Conservation (phyloP, 2,797 vertebrate genomes). For the Sebastes minor region DNA sequence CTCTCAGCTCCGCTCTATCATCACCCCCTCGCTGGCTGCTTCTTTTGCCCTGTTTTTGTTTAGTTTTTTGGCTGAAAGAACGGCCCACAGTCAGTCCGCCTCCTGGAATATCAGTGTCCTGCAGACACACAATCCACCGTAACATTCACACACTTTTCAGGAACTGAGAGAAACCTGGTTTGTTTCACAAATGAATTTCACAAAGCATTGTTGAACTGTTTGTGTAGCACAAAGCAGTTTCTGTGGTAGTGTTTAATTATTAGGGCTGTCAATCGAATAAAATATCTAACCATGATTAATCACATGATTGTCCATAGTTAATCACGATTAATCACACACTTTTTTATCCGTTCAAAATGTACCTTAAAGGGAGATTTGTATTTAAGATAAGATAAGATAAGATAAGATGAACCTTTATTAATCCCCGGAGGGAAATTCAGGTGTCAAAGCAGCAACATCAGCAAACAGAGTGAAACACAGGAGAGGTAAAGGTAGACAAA, state of each 20-base stretch:
- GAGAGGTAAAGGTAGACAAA: too few species aligned
- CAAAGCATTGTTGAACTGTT: not conserved
- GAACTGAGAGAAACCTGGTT: not conserved
- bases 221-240: not conserved
- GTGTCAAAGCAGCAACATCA: too few species aligned
- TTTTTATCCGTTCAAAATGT: too few species aligned
- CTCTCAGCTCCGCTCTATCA: slow-evolving; percentile 46
- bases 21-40: slow-evolving; percentile 30
- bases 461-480: too few species aligned
- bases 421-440: too few species aligned
- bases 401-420: too few species aligned
- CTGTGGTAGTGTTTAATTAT: not conserved
- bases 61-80: not conserved
- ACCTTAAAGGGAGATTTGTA: too few species aligned
- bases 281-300: too few species aligned
- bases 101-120: not conserved
- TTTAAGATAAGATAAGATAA: too few species aligned
- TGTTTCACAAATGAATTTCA: slow-evolving; percentile 7
- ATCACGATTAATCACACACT: too few species aligned
- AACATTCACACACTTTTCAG: not conserved
- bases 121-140: not conserved
- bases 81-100: not conserved
- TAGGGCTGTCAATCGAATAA: too few species aligned
- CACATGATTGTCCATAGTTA: too few species aligned
- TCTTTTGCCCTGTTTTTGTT: not conserved